Base-by-base conservation (phyloP, 1,140 invertebrate genomes). In the Eufriesea mexicana region DNA sequence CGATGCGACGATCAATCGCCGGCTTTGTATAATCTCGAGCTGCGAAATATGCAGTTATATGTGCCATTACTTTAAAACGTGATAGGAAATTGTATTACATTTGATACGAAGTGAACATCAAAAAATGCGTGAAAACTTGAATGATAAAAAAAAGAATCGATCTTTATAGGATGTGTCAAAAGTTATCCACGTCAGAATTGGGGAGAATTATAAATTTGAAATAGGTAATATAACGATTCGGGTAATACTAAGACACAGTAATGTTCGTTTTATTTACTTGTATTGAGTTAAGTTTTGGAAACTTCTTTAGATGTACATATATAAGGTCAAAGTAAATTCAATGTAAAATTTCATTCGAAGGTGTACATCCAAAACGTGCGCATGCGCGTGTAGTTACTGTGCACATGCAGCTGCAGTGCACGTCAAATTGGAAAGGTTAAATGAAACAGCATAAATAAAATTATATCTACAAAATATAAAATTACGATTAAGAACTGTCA, bases 21-120 rank as follows among this genome's bases (percentile, higher is more conserved):
- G 90, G 91, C 67, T 89, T 88, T 16, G 90, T 89, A 59, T 92
- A 92, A 89, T 92, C 90, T 64, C 91, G 87, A 42, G 68, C 6
- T 16, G 64, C 72, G 70, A 83, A 79, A 86, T 82, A 83, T 62
- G 75, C 57, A n/a, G 49, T 12, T 84, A 75, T 2, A 16, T 84
- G 84, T 61, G 86, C 70, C 88, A 90, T 90, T 74, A 28, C 85
- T 67, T 23, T 5, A 62, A 79, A 14, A 35, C 54, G 66, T 71
- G 54, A 70, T 18, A 28, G 42, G 23, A 49, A 76, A 42, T 67
- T 6, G 6, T 10, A 25, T 82, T 57, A 5, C 28, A 23, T 59
- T 35, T 12, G 2, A 20, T 59, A 2, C 25, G 25, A 76, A 82
- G 7, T 81, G 79, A 81, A 57, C 79, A 75, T 82, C 62, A 28